Conservation (phyloP, 2,888 invertebrate species). For the Megastigmus dorsalis region DNA sequence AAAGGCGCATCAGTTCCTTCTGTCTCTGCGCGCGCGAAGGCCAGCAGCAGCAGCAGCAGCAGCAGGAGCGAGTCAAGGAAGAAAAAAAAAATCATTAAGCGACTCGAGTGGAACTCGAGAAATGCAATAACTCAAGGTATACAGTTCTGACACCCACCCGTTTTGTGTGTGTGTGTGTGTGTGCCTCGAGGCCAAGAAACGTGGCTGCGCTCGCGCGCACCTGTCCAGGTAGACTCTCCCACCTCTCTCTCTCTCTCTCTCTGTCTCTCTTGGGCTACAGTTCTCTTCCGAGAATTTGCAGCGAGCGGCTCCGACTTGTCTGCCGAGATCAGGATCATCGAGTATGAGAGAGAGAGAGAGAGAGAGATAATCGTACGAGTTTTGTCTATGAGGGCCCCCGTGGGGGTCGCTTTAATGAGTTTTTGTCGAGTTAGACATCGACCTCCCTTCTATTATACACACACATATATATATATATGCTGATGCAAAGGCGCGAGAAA, state of each 20-base stretch:
- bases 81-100: conserved; percentile 58
- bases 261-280: background rate
- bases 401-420: conserved; percentile 68
- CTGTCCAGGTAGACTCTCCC: conserved; percentile 70
- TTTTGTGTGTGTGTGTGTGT: conserved; percentile 18
- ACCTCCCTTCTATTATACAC: background rate
- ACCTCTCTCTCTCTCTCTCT: background rate
- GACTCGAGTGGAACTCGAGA: conserved; percentile 63
- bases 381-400: conserved; percentile 64
- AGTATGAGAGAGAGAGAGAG: too few species aligned
- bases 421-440: conserved; percentile 56
- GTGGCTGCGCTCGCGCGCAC: conserved; percentile 64
- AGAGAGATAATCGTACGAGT: conserved; percentile 62
- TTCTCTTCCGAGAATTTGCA: conserved; percentile 69
- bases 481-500: background rate
- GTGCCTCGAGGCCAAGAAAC: conserved; percentile 34
- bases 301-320: conserved; percentile 71
- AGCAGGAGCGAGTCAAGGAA: background rate
- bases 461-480: too few species aligned
- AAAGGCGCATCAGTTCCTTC: conserved; percentile 4
- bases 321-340: conserved; percentile 71
- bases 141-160: conserved; percentile 67
- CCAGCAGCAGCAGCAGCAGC: too few species aligned
- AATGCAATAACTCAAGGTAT: conserved; percentile 70
- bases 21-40: conserved; percentile 34